A percentile compares a stretch with the other conserved stretches of the same genome.
These are phyloP conservation scores for Drosophila niveifrons DNA, from an alignment of 2,888 invertebrate species.

Conservation along the genomic window DNA sequence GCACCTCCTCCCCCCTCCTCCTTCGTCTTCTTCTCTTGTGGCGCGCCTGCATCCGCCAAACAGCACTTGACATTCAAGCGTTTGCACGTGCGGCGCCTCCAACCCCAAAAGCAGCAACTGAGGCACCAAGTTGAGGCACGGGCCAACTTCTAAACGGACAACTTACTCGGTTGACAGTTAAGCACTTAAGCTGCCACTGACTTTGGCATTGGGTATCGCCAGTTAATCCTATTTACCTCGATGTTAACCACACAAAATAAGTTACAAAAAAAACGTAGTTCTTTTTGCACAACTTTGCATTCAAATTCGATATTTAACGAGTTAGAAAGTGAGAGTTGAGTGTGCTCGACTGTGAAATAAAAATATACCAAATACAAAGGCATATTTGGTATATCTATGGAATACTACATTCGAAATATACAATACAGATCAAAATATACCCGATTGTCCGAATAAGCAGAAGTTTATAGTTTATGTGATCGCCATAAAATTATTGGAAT, in stretches of 20 bases:
- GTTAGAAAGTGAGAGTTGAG: too few species aligned
- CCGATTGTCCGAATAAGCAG: too few species aligned
- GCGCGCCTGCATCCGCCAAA: conserved; percentile 59
- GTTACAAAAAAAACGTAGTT: not conserved
- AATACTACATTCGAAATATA: too few species aligned
- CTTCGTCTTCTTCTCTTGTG: conserved; percentile 9
- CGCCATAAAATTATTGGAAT: too few species aligned
- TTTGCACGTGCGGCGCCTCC: conserved; percentile 54
- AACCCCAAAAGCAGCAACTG: conserved; percentile 28
- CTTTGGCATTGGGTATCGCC: conserved; percentile 61
- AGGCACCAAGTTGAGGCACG: conserved; percentile 20
- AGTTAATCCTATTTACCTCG: conserved; percentile 57
- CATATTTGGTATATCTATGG: too few species aligned
- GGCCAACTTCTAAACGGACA: conserved; percentile 25
- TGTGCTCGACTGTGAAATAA: too few species aligned
- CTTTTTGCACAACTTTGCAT: not conserved
- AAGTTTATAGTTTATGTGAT: too few species aligned
- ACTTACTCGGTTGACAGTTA: conserved; percentile 37
- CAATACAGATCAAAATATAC: too few species aligned
- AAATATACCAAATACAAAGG: too few species aligned
- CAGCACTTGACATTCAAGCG: conserved; percentile 69
- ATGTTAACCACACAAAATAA: not conserved
- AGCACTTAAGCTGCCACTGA: conserved; percentile 50
- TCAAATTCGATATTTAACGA: too few species aligned
- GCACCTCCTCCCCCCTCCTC: not conserved